Percentiles rank a stretch among this genome's conserved stretches.
Conservation (phyloP, 1,140 invertebrate genomes). For the Cylas formicarius region DNA sequence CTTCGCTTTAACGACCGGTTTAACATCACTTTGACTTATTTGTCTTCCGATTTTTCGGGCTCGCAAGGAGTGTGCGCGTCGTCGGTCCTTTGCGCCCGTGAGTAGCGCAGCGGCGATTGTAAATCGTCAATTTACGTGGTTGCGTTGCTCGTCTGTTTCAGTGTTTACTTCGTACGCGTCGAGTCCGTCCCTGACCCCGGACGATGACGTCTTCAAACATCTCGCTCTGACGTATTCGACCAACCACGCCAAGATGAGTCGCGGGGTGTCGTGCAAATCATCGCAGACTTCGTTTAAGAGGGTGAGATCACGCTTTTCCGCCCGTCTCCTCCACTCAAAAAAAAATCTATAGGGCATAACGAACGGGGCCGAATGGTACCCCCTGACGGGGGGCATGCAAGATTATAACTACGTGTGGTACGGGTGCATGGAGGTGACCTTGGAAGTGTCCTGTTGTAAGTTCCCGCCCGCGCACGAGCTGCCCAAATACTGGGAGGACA, state of each 20-base stretch:
- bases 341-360: conserved; percentile 78
- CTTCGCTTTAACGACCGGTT: too few species aligned
- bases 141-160: conserved; percentile 42
- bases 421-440: conserved; percentile 96
- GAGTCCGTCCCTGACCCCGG: conserved; percentile 75
- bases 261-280: conserved; percentile 72
- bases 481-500: conserved; percentile 90
- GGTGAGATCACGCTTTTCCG: conserved; percentile 20
- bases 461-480: conserved; percentile 81
- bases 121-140: conserved; percentile 5
- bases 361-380: conserved; percentile 90
- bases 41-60: too few species aligned
- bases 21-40: too few species aligned
- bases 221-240: conserved; percentile 82
- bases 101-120: conserved; percentile 35
- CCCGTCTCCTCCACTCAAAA: too few species aligned
- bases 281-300: conserved; percentile 63
- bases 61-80: conserved; percentile 77
- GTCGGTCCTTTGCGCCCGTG: conserved; percentile 72
- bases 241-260: conserved; percentile 80
- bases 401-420: conserved; percentile 98
- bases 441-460: conserved; percentile 97
- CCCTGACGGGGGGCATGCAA: conserved; percentile 85
- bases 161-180: conserved; percentile 74
- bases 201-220: conserved; percentile 90